Evolutionary conservation across 2,113 vertebrate species (phyloP), one percentile per base, ranked within the genome.

Genomic region (Eonycteris spelaea): DNA sequence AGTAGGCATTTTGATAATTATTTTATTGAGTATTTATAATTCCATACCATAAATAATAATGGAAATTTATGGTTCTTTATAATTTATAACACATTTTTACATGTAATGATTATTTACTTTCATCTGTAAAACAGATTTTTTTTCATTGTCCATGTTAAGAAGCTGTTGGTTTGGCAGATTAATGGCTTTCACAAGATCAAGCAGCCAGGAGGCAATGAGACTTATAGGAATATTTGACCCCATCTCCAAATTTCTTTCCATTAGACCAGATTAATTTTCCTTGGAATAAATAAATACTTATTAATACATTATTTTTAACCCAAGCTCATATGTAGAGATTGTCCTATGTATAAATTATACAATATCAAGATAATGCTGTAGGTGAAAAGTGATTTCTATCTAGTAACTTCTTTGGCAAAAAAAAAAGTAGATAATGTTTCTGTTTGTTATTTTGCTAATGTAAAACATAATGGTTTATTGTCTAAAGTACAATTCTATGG

Each of bases 21-120:
- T 61, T 82, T 71, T 89, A 45, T 28, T 83, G 24, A 65, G 13
- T 26, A 74, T 93, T 40, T 92, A 16, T 33, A 96, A 74, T 35
- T 78, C 15, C 11, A 78, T 68, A 19, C 16, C 4, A 30, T 40
- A 78, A 59, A 21, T 13, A 74, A 73, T n/a, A 86, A 89, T 59
- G 35, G 14, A 2, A 75, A 71, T 48, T 48, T 93, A 82, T 71
- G 35, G 13, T 48, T 11, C 2, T 67, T 91, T 90, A 51, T 75
- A 79, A 95, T 89, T 55, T 74, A 65, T 84, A 79, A 48, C 16
- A 92, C 53, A 28, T 45, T 80, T 71, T 94, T 57, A 63, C 51
- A 45, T 61, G 9, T 24, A 75, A 90, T 85, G 16, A 55, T 61
- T 70, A 79, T 95, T 83, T 80, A 82, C 95, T 86, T 30, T 94